Evolutionary conservation across 2,113 vertebrate species (phyloP), one percentile per base, ranked within the genome.

Genomic region (Herpetotheres cachinnans): DNA sequence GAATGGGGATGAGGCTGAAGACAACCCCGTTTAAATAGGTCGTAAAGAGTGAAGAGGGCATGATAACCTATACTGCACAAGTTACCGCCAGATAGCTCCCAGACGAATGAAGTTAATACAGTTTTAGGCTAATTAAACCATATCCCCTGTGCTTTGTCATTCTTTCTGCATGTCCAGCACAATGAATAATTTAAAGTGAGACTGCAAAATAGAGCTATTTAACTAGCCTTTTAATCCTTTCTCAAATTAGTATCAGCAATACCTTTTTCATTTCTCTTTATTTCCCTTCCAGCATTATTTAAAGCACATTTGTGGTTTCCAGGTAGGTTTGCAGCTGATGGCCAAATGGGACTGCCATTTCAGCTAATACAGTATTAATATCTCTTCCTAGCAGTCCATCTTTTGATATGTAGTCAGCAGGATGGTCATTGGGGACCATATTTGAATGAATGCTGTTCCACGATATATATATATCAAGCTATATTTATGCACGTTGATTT

Each of bases 61-160:
- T 32, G 7, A 84, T 93, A 95, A 96, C 52, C 7, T 89, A 44
- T 54, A 40, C 47, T 63, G 38, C 42, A 91, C 18, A 82, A 96
- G 72, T 84, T 86, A 44, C 30, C 87, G 52, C 69, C 81, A 89
- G 69, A 87, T 49, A 89, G 77, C 38, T 94, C 84, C 89, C 81
- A 26, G 24, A 52, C 69, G 73, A 89, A 89, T 29, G 16, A 80
- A 88, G 69, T 76, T 89, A 95, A 87, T 96, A 89, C 96, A 94
- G 90, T 93, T 91, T 85, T 82, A 22, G 78, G 27, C 62, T 95
- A 96, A 97, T 94, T 93, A 96, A 95, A 76, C 44, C 27, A 54
- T 76, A 88, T 94, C 90, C 92, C 95, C 34, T 80, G 78, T 80
- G 84, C 34, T 90, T 93, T 90, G 27, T 80, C 62, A 72, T 82